These are phyloP conservation scores for Thalassaphorura encarpata DNA, from an alignment of 1,140 invertebrate genomes.

Conservation along the genomic window DNA sequence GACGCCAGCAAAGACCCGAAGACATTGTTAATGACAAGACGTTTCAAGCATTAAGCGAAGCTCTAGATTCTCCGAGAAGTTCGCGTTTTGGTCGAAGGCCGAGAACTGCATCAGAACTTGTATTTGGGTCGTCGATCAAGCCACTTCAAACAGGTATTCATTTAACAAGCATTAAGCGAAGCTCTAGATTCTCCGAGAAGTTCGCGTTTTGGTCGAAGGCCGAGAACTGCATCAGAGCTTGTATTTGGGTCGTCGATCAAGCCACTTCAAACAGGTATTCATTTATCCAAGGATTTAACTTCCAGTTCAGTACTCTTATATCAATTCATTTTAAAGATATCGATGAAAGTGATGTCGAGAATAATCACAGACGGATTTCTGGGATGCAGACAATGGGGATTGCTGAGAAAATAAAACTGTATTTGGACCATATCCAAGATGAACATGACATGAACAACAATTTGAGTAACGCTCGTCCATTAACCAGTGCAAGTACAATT, in stretches of 20 bases:
- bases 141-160: background rate
- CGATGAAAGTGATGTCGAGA: constrained; percentile 14
- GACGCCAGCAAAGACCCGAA: too few species aligned
- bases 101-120: background rate
- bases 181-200: too few species aligned
- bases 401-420: constrained; percentile 19
- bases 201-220: background rate
- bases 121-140: background rate
- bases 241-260: background rate
- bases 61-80: too few species aligned
- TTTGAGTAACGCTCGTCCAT: constrained; percentile 1
- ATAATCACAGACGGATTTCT: background rate
- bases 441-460: background rate
- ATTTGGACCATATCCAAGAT: constrained; percentile 14
- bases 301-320: constrained; percentile 7
- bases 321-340: constrained; percentile 7
- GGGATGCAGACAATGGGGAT: constrained; percentile 14
- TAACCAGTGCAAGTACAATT: background rate
- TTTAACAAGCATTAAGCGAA: too few species aligned
- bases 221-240: background rate
- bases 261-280: background rate
- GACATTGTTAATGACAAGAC: too few species aligned
- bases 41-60: too few species aligned
- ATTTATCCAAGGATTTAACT: background rate
- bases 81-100: background rate